phyloP scores from a whole-genome alignment of 2,113 vertebrate genomes.

The Gobio gobio region DNA sequence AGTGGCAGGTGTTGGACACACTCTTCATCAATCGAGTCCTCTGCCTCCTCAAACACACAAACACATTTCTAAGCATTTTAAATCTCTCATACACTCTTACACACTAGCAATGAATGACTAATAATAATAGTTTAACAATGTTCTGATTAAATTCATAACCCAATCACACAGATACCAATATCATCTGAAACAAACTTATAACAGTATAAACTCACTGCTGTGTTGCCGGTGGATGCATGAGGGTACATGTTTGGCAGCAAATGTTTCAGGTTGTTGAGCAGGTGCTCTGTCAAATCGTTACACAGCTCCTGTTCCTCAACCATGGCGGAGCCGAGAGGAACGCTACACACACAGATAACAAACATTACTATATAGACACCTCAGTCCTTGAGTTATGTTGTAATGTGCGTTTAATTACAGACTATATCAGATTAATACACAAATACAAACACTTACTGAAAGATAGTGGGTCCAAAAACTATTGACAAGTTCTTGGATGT shows the following conservation, averaged over 20 bases:
- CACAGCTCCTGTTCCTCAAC: slow-evolving; percentile 69
- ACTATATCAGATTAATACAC: not conserved
- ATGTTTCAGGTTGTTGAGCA: slow-evolving; percentile 51
- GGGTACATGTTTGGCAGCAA: slow-evolving; percentile 21
- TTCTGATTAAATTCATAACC: too few species aligned
- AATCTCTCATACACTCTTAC: too few species aligned
- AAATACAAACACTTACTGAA: slow-evolving; percentile 72
- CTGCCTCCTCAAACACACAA: too few species aligned
- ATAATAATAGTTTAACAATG: too few species aligned
- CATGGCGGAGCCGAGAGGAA: slow-evolving; percentile 66
- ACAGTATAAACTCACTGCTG: slow-evolving; percentile 4
- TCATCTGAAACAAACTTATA: too few species aligned
- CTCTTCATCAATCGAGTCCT: too few species aligned
- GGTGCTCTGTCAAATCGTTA: slow-evolving; percentile 66
- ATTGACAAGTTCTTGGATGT: slow-evolving; percentile 80
- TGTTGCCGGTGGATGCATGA: not conserved
- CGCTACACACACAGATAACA: slow-evolving; percentile 52
- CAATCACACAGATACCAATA: too few species aligned
- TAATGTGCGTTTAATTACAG: not conserved
- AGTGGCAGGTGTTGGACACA: too few species aligned
- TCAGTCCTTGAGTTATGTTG: not conserved
- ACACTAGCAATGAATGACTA: too few species aligned
- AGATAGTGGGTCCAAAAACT: slow-evolving; percentile 82
- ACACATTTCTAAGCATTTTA: too few species aligned
- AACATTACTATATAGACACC: not conserved